Base-by-base conservation (phyloP, 53 echinoderm and acorn worm species). In the Echinometra lucunter region DNA sequence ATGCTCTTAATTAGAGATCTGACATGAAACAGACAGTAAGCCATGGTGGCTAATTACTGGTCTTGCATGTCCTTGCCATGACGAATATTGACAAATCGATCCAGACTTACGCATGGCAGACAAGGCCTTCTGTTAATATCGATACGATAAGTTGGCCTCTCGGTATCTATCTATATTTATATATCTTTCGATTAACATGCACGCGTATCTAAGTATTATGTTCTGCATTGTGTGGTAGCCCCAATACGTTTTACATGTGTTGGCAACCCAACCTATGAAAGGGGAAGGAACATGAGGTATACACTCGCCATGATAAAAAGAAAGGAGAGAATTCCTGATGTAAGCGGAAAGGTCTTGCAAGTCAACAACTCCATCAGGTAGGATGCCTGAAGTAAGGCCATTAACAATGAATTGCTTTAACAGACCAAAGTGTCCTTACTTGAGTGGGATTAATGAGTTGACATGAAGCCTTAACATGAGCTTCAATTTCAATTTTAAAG, bases 41-140 rank as follows among this genome's bases (percentile, higher is more conserved):
- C 82, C 45, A 82, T 12, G 45, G 45, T 45, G 7, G 82, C 82
- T 82, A 82, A 82, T 82, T 82, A 82, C 82, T 82, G 27, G 44
- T 10, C 32, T 16, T 37, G 66, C 37, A 23, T 85, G 85, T 85
- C 85, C 85, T 85, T 16, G 45, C 85, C n/a, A 45, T 85, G 3
- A 47, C 3, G 28, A 49, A 49, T 89, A 89, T 89, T 60, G 89
- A 89, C 40, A 58, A 89, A 89, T 89, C 40, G 60, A 89, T 89
- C 60, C 60, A 57, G 89, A 58, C 89, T 89, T 89, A 89, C 89
- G 89, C 60, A 89, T 35, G 89, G 7, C 37, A 89, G 89, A 89
- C 89, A 89, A 57, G 89, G 58, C 89, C 89, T 89, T 57, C 89
- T 58, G 89, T 89, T 85, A 25, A n/a, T 85, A 85, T 85, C 49